These are phyloP conservation scores for Hylaeus anthracinus DNA, from an alignment of 1,140 invertebrate genomes.

Conservation along the genomic window DNA sequence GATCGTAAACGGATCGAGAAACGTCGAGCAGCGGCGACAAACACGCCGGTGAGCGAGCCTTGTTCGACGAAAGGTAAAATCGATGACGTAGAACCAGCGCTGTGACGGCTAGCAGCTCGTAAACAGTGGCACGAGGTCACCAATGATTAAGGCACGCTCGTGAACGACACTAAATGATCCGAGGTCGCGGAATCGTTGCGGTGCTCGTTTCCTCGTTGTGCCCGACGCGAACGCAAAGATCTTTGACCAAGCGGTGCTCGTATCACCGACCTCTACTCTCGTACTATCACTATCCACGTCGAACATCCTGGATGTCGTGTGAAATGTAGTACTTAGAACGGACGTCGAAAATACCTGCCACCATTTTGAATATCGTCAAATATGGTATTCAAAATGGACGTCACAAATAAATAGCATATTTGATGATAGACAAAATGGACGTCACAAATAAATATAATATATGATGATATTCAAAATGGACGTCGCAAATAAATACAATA, in stretches of 20 bases:
- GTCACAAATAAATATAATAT: too few species aligned
- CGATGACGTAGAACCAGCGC: conserved; percentile 17
- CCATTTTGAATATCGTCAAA: too few species aligned
- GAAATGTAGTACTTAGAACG: too few species aligned
- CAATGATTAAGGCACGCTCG: conserved; percentile 35
- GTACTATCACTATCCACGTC: too few species aligned
- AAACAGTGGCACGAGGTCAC: conserved; percentile 44
- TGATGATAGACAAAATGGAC: too few species aligned
- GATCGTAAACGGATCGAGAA: background rate
- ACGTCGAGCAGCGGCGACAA: background rate
- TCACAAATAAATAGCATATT: too few species aligned
- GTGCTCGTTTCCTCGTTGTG: conserved; percentile 21
- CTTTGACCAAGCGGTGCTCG: conserved; percentile 33
- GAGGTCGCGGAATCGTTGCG: conserved; percentile 30
- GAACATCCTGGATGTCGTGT: too few species aligned
- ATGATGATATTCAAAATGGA: too few species aligned
- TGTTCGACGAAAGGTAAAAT: conserved; percentile 26
- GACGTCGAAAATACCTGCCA: too few species aligned
- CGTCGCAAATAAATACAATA: too few species aligned
- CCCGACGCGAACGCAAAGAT: conserved; percentile 12
- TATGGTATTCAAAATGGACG: too few species aligned
- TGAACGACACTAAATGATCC: conserved; percentile 47
- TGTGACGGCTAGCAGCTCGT: conserved; percentile 14
- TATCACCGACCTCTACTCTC: conserved; percentile 26
- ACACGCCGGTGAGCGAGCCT: background rate